Percentiles rank a stretch among this genome's conserved stretches.
Evolutionary conservation across 2,113 vertebrate genomes (phyloP).

Genomic region (Pipra filicauda): DNA sequence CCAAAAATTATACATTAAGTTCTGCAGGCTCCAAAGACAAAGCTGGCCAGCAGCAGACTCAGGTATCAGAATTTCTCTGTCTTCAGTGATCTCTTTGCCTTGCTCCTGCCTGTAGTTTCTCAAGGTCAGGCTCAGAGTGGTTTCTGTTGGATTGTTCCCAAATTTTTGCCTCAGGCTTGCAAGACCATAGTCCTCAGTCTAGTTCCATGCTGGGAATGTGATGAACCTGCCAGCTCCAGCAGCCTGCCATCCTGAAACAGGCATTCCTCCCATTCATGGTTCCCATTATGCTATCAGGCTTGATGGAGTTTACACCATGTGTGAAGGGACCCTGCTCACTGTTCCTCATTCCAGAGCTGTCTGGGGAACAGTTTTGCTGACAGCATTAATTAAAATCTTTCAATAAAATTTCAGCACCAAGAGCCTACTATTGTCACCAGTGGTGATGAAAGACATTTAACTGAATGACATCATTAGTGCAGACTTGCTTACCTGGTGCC

Average conservation of each 20-base stretch:
- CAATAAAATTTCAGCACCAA: not conserved
- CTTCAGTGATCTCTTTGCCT: not conserved
- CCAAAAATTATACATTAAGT: rapidly evolving
- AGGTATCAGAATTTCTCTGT: rapidly evolving
- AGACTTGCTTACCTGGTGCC: not conserved
- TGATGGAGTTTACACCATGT: rapidly evolving
- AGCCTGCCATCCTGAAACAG: not conserved
- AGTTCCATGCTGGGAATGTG: not conserved
- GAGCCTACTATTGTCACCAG: not conserved
- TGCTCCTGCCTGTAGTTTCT: not conserved
- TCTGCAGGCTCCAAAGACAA: not conserved
- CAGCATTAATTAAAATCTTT: not conserved
- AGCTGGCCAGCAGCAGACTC: not conserved
- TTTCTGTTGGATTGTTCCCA: not conserved
- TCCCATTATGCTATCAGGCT: not conserved
- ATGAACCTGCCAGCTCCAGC: not conserved
- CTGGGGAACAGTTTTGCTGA: not conserved
- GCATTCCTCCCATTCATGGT: not conserved
- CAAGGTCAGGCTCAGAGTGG: not conserved
- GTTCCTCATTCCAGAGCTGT: not conserved
- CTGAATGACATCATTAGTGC: not conserved
- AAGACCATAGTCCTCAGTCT: not conserved
- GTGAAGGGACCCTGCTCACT: not conserved
- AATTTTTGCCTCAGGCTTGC: not conserved
- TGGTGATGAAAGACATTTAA: not conserved